These are phyloP conservation scores for Pseudochirops cupreus DNA, from an alignment of 2,797 vertebrate genomes.

Conservation along the genomic window DNA sequence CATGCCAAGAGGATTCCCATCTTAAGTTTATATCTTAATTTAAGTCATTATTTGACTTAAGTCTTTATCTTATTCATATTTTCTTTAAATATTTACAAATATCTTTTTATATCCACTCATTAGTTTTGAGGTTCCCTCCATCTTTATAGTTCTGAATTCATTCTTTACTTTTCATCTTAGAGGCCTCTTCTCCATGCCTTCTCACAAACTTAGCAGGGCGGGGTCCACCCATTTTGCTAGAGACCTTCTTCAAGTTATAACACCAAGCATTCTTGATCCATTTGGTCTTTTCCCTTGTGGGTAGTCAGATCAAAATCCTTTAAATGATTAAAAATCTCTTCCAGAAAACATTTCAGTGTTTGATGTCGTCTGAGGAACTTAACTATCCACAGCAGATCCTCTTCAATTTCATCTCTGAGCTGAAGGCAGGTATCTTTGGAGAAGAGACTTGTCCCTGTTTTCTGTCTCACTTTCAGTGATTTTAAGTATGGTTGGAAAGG, in stretches of 20 bases:
- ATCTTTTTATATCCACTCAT: not conserved
- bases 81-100: not conserved
- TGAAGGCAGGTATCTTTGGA: not conserved
- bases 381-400: not conserved
- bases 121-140: too few species aligned
- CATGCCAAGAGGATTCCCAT: not conserved
- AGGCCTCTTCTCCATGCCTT: not conserved
- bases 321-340: not conserved
- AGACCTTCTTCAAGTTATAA: not conserved
- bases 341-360: not conserved
- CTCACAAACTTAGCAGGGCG: not conserved
- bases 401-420: not conserved
- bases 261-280: not conserved
- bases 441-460: not conserved
- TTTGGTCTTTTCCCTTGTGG: not conserved
- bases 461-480: not conserved
- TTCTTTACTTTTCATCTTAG: not conserved
- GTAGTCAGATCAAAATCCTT: not conserved
- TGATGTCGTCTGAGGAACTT: not conserved
- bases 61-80: not conserved
- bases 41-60: too few species aligned
- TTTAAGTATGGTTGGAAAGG: not conserved
- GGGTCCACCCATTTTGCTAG: not conserved
- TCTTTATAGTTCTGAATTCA: not conserved
- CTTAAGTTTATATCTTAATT: too few species aligned